These are phyloP conservation scores for Temnothorax nylanderi DNA, from an alignment of 1,140 invertebrate species.

Conservation along the genomic window DNA sequence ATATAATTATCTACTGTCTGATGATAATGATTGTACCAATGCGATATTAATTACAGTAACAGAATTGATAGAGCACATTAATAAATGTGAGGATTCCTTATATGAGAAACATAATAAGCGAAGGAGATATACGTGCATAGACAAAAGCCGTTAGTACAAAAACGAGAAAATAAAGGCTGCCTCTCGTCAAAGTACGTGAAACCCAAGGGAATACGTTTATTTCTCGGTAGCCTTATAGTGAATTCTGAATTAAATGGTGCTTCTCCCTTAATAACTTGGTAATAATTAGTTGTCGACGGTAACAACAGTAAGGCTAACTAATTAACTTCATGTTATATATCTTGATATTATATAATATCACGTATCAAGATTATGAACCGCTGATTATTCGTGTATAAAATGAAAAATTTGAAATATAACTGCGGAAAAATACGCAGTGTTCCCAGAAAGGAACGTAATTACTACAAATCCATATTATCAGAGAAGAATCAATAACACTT, in stretches of 20 bases:
- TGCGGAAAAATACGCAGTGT: neutral
- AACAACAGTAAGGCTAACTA: neutral
- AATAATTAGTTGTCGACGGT: neutral
- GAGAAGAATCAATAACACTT: neutral
- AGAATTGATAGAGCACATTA: neutral
- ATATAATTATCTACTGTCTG: neutral
- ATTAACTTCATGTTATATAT: constrained; percentile 21
- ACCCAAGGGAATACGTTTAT: constrained; percentile 3
- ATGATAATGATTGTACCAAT: neutral
- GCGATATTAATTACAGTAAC: neutral
- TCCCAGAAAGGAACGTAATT: neutral
- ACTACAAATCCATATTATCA: neutral
- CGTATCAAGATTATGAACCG: neutral
- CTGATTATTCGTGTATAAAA: neutral
- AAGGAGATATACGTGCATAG: neutral
- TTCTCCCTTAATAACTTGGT: neutral
- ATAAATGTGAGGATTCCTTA: constrained; percentile 20
- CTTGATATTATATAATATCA: neutral
- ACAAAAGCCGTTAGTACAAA: constrained; percentile 15
- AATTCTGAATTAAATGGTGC: neutral
- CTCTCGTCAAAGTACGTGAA: constrained; percentile 45
- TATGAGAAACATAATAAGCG: neutral
- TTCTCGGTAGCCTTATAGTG: neutral
- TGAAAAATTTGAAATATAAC: neutral
- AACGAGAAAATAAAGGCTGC: constrained; percentile 21